Percentiles rank a stretch among this genome's conserved stretches.
Conservation (phyloP, 2,888 invertebrate species). For the Aphodius granarius region DNA sequence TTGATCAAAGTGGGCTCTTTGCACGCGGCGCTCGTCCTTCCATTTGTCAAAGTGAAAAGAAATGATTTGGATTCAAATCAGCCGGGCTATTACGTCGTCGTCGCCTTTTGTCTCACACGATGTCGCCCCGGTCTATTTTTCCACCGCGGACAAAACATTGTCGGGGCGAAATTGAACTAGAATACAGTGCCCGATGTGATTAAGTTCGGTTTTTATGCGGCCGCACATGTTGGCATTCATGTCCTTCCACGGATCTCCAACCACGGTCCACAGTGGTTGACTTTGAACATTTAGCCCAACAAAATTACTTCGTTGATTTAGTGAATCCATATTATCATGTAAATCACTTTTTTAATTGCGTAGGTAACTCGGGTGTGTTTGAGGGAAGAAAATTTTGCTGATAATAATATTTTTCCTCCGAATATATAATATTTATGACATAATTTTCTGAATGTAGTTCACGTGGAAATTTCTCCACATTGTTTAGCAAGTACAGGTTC, state of each 20-base stretch:
- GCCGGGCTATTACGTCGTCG: neutral
- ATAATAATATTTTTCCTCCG: no score
- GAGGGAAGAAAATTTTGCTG: no score
- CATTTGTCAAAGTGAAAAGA: neutral
- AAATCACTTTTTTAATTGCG: no score
- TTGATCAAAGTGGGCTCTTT: neutral
- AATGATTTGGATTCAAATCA: neutral
- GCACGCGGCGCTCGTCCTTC: neutral
- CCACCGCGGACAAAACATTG: neutral
- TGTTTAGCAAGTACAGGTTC: no score
- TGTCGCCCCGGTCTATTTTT: neutral
- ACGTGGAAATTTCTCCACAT: no score
- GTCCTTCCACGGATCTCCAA: constrained; percentile 10
- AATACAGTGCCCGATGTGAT: constrained; percentile 3
- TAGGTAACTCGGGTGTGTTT: no score
- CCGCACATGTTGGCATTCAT: constrained; percentile 19
- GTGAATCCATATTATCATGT: no score
- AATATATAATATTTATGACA: no score
- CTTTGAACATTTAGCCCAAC: no score
- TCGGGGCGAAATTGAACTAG: neutral
- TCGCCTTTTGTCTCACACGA: neutral
- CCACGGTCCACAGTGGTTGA: neutral
- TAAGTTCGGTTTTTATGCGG: constrained; percentile 15
- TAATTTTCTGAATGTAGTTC: no score
- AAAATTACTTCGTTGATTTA: no score